Evolutionary conservation across 2,113 vertebrate species (phyloP).

Genomic region (Pteropus alecto): DNA sequence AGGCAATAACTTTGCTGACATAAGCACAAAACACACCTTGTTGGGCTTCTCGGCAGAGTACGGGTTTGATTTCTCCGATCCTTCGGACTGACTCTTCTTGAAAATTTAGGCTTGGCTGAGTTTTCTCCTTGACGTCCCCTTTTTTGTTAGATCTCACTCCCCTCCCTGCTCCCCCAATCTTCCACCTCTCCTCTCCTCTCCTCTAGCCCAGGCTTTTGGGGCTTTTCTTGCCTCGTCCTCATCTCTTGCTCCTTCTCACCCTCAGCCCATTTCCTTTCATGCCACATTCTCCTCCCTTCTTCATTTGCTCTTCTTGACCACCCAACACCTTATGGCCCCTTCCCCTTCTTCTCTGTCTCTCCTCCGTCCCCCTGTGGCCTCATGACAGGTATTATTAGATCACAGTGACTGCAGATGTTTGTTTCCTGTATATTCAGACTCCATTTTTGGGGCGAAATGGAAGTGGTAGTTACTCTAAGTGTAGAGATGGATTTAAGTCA

Average conservation of each 20-base stretch:
- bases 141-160: background rate
- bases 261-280: background rate
- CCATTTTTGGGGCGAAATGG: background rate
- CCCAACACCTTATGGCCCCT: too few species aligned
- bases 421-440: background rate
- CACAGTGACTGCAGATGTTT: background rate
- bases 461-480: background rate
- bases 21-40: background rate
- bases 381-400: background rate
- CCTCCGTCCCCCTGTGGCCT: background rate
- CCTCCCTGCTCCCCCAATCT: background rate
- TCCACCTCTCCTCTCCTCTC: background rate
- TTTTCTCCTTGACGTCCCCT: background rate
- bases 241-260: background rate
- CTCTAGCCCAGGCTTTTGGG: background rate
- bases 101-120: background rate
- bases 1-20: background rate
- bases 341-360: background rate
- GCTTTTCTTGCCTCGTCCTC: background rate
- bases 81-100: background rate
- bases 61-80: background rate
- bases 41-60: background rate
- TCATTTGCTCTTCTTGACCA: background rate
- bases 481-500: background rate
- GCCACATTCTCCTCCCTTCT: background rate